These are phyloP conservation scores for Eciton burchellii DNA, from an alignment of 1,140 invertebrate genomes.

Conservation along the genomic window DNA sequence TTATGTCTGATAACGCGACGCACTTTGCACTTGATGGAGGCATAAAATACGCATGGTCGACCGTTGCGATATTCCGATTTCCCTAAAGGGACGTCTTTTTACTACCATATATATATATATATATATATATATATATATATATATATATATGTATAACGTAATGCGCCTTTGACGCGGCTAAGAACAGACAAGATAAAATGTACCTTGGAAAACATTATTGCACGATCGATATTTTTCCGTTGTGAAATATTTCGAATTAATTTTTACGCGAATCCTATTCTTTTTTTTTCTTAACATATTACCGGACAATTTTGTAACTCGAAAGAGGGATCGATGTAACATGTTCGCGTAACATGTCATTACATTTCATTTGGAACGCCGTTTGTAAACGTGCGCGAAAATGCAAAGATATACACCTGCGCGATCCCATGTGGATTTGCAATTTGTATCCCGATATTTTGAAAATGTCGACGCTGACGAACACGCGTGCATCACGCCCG, in stretches of 20 bases:
- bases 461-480: too few species aligned
- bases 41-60: slow-evolving; percentile 4
- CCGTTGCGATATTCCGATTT: neutral
- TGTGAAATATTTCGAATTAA: neutral
- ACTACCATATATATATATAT: too few species aligned
- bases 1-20: slow-evolving; percentile 32
- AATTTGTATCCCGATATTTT: too few species aligned
- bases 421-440: too few species aligned
- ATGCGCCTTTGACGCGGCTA: neutral
- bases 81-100: neutral
- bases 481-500: too few species aligned
- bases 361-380: too few species aligned
- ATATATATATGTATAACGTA: slow-evolving; percentile 5
- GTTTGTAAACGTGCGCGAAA: too few species aligned
- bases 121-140: neutral
- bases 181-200: neutral
- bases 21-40: slow-evolving; percentile 11
- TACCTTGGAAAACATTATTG: neutral
- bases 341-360: too few species aligned
- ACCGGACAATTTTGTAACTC: neutral
- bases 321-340: too few species aligned
- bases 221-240: neutral
- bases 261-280: too few species aligned
- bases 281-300: neutral
- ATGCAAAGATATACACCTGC: too few species aligned